Conservation (phyloP, 2,888 invertebrate species). For the Bursaphelenchus okinawaensis region DNA sequence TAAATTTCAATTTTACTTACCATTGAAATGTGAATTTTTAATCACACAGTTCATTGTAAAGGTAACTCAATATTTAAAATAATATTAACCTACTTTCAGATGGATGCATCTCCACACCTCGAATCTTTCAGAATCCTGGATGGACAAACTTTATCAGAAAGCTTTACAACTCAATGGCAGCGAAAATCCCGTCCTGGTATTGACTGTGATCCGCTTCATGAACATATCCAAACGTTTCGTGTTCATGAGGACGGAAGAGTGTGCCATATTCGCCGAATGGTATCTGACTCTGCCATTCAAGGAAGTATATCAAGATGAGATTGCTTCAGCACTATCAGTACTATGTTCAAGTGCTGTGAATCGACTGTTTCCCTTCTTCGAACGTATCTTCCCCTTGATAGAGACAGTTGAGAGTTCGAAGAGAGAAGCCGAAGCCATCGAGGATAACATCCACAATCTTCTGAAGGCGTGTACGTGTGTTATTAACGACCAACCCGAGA, state of each 20-base stretch:
- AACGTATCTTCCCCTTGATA: neutral
- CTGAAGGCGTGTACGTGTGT: neutral
- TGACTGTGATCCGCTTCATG: neutral
- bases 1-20: neutral
- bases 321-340: neutral
- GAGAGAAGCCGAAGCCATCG: neutral
- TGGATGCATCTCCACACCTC: neutral
- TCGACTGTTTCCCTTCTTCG: neutral
- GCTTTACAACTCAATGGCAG: neutral
- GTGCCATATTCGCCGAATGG: neutral
- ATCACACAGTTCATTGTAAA: no score
- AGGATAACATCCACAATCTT: neutral
- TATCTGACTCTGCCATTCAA: neutral
- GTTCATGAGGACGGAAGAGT: neutral
- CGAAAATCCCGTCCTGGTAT: neutral
- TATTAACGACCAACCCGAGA: neutral
- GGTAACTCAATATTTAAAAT: no score
- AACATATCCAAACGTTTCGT: neutral
- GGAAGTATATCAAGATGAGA: neutral
- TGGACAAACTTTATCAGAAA: neutral
- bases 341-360: neutral
- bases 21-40: no score
- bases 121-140: neutral
- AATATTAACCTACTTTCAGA: neutral
- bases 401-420: neutral